phyloP scores from a whole-genome alignment of 2,113 vertebrate genomes.

The Apteryx mantelli region DNA sequence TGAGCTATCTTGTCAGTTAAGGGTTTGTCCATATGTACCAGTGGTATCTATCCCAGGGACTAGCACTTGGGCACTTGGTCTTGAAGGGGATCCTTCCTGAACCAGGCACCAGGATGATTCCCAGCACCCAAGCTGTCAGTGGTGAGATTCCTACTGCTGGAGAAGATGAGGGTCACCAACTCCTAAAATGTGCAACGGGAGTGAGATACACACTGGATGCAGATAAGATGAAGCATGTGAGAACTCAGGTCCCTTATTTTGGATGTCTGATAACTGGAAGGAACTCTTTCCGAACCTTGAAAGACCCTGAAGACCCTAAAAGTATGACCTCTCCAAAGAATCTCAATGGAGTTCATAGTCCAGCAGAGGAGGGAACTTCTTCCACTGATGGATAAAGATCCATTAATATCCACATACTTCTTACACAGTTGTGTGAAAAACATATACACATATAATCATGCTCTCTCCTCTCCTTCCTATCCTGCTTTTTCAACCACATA shows the following conservation, averaged over 20 bases:
- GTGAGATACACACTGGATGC: not conserved
- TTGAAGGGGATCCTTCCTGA: not conserved
- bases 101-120: not conserved
- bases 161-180: not conserved
- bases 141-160: not conserved
- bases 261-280: not conserved
- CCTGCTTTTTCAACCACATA: not conserved
- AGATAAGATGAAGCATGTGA: not conserved
- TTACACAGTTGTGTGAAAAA: not conserved
- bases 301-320: not conserved
- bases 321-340: not conserved
- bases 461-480: not conserved
- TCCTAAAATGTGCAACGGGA: not conserved
- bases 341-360: no score
- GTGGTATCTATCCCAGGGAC: not conserved
- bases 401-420: not conserved
- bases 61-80: not conserved
- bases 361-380: not conserved
- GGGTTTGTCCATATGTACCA: not conserved
- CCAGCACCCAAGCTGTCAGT: not conserved
- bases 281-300: not conserved
- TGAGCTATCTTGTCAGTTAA: not conserved
- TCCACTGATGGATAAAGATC: not conserved
- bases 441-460: rapidly evolving
- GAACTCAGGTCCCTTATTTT: not conserved